These are phyloP conservation scores for Vandiemenella viatica DNA, from an alignment of 2,888 invertebrate genomes.

Conservation along the genomic window DNA sequence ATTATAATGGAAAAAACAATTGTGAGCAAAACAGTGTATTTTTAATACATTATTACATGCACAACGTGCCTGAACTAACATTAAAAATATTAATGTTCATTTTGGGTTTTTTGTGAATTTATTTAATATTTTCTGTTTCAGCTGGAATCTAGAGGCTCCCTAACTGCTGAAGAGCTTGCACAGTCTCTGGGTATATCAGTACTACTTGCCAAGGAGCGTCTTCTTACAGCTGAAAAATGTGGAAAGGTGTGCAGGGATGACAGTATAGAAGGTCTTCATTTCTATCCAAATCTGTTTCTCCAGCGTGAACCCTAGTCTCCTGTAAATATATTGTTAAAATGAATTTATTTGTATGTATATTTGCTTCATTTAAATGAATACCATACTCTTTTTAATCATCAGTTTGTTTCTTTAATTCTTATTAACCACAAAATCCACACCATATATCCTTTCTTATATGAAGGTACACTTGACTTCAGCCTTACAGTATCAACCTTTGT, in stretches of 20 bases:
- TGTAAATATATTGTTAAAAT: no score
- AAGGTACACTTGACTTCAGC: no score
- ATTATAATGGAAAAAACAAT: no score
- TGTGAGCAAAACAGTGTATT: no score
- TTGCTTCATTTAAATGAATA: no score
- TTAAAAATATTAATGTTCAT: not conserved
- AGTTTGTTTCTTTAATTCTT: no score
- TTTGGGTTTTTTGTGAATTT: not conserved
- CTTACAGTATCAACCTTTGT: no score
- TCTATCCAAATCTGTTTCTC: constrained; percentile 83
- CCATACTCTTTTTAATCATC: no score
- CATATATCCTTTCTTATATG: no score
- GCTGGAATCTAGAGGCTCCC: constrained; percentile 49
- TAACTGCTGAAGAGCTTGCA: constrained; percentile 80
- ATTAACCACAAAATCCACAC: no score
- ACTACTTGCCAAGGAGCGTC: constrained; percentile 75
- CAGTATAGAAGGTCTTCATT: constrained; percentile 83
- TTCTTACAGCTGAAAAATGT: constrained; percentile 70
- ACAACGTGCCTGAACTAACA: not conserved
- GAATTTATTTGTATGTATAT: no score
- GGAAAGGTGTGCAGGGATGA: constrained; percentile 89
- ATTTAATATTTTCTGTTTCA: constrained; percentile 26
- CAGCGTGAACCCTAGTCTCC: constrained; percentile 18
- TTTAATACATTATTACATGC: no score
- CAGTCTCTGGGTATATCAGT: constrained; percentile 70